Conservation (phyloP, 30 jellyfish, hydroid and myxozoan genomes). For the Clytia hemisphaerica region DNA sequence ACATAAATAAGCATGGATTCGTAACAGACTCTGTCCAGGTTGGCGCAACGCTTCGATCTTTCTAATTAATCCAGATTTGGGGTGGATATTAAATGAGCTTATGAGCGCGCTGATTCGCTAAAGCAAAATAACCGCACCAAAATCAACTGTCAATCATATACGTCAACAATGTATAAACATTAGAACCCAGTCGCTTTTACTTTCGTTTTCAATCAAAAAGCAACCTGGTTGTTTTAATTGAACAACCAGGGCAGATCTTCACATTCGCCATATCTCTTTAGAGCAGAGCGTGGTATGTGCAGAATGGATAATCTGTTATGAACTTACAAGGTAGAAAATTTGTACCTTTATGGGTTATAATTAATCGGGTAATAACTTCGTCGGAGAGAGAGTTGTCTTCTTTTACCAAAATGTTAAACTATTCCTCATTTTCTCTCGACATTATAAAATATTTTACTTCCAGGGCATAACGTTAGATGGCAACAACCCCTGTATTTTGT, state of each 20-base stretch:
- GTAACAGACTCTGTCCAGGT: no score
- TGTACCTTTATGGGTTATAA: background rate
- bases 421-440: background rate
- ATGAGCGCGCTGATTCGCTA: no score
- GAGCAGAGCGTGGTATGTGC: no score
- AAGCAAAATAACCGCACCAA: no score
- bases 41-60: no score
- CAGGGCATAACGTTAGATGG: conserved; percentile 84
- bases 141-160: no score
- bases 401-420: background rate
- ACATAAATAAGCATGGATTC: no score
- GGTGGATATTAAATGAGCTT: background rate
- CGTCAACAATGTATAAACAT: background rate
- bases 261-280: no score
- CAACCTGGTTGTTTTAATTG: background rate
- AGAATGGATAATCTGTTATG: no score
- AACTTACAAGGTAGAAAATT: background rate
- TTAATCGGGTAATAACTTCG: background rate
- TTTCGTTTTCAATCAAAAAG: no score
- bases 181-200: no score
- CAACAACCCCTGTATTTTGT: conserved; percentile 67
- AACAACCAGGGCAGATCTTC: no score
- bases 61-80: background rate
- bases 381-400: background rate
- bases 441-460: background rate